Evolutionary conservation across 2,797 vertebrate species (phyloP).

Genomic region (Xenentodon cancila): DNA sequence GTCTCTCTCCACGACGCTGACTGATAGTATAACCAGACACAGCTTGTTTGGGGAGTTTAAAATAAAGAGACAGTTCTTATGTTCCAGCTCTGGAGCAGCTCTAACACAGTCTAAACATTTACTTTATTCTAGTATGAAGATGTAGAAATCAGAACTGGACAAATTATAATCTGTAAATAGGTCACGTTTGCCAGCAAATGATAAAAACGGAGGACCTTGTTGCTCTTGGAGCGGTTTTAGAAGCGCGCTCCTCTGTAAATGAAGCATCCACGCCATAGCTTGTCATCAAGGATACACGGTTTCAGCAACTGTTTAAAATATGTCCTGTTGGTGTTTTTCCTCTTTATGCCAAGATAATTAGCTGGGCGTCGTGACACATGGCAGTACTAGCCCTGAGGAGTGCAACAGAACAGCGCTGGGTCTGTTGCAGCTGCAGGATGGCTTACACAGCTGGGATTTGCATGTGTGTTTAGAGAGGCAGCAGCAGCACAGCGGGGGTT

Average conservation of each 20-base stretch:
- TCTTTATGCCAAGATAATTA: conserved; percentile 67
- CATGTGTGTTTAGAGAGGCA: conserved; percentile 33
- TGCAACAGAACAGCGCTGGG: conserved; percentile 49
- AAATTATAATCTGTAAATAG: no score
- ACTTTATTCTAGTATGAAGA: no score
- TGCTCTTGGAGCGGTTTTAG: neutral
- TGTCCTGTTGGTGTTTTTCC: conserved; percentile 53
- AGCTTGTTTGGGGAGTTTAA: no score
- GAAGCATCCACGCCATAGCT: conserved; percentile 6
- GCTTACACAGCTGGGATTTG: conserved; percentile 47
- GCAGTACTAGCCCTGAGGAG: conserved; percentile 49
- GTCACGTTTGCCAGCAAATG: neutral
- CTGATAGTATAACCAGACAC: no score
- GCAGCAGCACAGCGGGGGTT: conserved; percentile 58
- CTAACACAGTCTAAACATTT: no score
- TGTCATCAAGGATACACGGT: conserved; percentile 34
- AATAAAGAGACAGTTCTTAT: no score
- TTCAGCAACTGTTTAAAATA: conserved; percentile 52
- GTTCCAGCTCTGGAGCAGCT: no score
- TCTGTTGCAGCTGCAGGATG: conserved; percentile 53
- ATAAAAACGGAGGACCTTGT: neutral
- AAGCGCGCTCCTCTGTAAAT: neutral
- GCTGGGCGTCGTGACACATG: conserved; percentile 48
- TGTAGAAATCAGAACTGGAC: no score
- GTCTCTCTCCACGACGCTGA: no score